Evolutionary conservation across 2,888 invertebrate genomes (phyloP).

Genomic region (Rhorus exstirpatorius): DNA sequence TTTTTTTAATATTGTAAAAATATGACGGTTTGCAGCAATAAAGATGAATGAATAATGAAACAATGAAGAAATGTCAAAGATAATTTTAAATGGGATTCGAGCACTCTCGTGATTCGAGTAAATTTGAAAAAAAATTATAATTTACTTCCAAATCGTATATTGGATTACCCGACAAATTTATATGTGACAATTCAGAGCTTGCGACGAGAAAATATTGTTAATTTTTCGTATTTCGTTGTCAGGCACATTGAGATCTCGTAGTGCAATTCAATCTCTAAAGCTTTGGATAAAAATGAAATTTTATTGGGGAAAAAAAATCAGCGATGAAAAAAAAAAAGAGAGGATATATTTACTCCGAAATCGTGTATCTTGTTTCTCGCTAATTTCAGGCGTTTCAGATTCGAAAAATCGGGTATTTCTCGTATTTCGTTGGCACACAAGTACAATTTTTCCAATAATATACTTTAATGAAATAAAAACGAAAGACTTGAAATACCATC

Average conservation of each 20-base stretch:
- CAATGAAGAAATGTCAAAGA: too few relatives aligned
- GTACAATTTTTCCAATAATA: constrained; percentile 72
- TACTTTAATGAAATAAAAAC: constrained; percentile 63
- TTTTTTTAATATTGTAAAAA: not conserved
- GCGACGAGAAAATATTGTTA: constrained; percentile 60
- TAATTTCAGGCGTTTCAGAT: constrained; percentile 63
- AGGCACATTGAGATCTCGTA: constrained; percentile 74
- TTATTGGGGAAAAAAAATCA: not conserved
- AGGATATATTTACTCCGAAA: constrained; percentile 68
- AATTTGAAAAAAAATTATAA: not conserved
- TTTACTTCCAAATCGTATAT: constrained; percentile 70
- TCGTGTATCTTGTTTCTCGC: constrained; percentile 72
- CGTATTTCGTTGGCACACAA: constrained; percentile 75
- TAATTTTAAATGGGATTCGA: too few relatives aligned
- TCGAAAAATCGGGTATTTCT: constrained; percentile 69
- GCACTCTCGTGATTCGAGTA: too few relatives aligned
- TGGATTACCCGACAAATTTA: constrained; percentile 75
- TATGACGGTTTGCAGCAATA: too few relatives aligned
- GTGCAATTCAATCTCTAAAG: constrained; percentile 55
- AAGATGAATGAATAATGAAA: too few relatives aligned
- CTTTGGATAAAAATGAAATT: constrained; percentile 61
- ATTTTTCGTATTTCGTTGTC: constrained; percentile 72
- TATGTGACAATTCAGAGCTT: constrained; percentile 60
- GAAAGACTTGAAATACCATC: too few relatives aligned
- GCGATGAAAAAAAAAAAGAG: too few relatives aligned